Evolutionary conservation across 2,797 vertebrate genomes (phyloP).

Genomic region (Poliocrania exsul): DNA sequence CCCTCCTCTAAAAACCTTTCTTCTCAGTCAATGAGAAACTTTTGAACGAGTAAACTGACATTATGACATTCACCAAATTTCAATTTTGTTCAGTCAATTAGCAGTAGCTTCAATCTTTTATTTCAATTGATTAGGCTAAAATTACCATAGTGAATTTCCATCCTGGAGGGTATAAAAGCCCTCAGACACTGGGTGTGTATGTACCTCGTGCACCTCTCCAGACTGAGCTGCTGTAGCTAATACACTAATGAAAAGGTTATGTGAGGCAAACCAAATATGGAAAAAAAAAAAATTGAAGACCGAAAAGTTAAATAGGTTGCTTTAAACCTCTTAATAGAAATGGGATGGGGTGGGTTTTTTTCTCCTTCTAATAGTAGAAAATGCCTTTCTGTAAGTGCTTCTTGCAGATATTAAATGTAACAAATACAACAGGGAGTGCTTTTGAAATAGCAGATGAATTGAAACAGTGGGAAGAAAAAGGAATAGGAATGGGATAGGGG

Average conservation of each 20-base stretch:
- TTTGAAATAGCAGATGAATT: constrained; percentile 43
- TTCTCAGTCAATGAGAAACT: neutral
- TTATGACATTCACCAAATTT: neutral
- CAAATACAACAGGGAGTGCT: constrained; percentile 45
- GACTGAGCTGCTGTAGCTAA: neutral
- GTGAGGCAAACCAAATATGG: neutral
- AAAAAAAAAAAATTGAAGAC: neutral
- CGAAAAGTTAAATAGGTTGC: constrained; percentile 21
- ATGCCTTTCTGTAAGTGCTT: neutral
- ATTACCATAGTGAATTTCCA: constrained; percentile 25
- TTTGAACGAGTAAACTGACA: neutral
- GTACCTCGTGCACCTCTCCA: neutral
- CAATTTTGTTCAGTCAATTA: constrained; percentile 13
- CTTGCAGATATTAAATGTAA: constrained; percentile 43
- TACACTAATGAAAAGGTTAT: constrained; percentile 5
- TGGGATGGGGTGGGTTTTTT: neutral
- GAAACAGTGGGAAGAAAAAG: neutral
- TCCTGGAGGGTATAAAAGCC: constrained; percentile 8
- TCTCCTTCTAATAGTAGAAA: neutral
- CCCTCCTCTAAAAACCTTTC: neutral
- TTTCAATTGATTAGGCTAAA: constrained; percentile 46
- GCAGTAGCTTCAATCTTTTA: neutral
- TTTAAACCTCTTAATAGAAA: constrained; percentile 41
- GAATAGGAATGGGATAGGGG: neutral
- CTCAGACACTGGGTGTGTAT: neutral